Evolutionary conservation across 1,140 invertebrate species (phyloP).

Genomic region (Lepidurus packardi): DNA sequence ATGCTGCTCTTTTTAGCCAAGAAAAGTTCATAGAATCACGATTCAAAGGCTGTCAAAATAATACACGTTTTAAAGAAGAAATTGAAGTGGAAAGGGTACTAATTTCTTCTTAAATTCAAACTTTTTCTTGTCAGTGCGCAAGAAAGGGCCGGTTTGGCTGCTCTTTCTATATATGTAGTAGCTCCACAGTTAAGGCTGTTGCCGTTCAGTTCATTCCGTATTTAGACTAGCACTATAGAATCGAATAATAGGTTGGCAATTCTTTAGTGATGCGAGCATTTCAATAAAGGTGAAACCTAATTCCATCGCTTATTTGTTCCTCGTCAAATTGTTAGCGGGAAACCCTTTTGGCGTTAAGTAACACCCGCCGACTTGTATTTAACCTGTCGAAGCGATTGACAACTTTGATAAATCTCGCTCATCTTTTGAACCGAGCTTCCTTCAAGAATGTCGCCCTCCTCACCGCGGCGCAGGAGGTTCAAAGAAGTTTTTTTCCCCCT

Average conservation of each 20-base stretch:
- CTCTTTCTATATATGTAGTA: no score
- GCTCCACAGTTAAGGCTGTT: no score
- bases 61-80: no score
- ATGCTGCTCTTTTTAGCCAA: no score
- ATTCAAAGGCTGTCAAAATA: no score
- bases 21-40: no score
- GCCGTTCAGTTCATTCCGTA: no score
- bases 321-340: neutral
- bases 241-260: neutral
- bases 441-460: slow-evolving; percentile 8
- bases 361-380: slow-evolving; percentile 14
- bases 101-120: no score
- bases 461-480: neutral
- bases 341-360: slow-evolving; percentile 21
- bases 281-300: neutral
- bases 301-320: neutral
- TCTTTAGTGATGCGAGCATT: neutral
- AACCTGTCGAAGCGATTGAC: slow-evolving; percentile 6
- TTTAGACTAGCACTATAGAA: neutral
- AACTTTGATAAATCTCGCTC: slow-evolving; percentile 2
- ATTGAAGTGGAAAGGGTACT: no score
- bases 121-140: no score
- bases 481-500: neutral
- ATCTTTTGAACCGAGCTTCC: neutral
- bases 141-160: no score